Percentiles rank a stretch among this genome's conserved stretches.
Evolutionary conservation across 1,140 invertebrate species (phyloP).

Genomic region (Drosophila sp.): DNA sequence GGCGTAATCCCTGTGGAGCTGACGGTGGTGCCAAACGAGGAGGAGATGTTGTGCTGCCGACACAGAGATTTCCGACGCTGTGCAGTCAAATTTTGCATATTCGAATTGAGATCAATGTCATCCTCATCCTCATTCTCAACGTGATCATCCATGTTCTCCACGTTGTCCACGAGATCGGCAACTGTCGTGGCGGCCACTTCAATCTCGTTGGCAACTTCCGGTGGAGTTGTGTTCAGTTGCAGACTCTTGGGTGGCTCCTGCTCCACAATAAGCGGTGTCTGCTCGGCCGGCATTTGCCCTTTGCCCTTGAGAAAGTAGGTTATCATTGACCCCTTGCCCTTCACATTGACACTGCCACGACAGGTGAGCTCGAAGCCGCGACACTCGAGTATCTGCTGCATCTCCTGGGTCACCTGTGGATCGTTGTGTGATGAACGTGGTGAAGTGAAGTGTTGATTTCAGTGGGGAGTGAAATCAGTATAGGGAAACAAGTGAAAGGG

Average conservation of each 20-base stretch:
- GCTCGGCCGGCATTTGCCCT: slow-evolving; percentile 84
- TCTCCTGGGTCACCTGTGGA: slow-evolving; percentile 92
- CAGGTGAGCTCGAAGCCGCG: slow-evolving; percentile 92
- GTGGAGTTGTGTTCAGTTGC: slow-evolving; percentile 1
- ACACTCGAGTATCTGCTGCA: slow-evolving; percentile 90
- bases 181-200: background rate
- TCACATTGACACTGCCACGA: slow-evolving; percentile 94
- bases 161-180: no score
- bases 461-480: slow-evolving; percentile 5
- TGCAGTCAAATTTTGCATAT: slow-evolving; percentile 80
- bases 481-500: background rate
- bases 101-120: slow-evolving; percentile 81
- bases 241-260: slow-evolving; percentile 1
- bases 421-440: background rate
- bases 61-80: slow-evolving; percentile 81
- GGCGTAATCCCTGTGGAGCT: slow-evolving; percentile 77
- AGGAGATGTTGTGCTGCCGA: slow-evolving; percentile 81
- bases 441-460: slow-evolving; percentile 37
- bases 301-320: slow-evolving; percentile 91
- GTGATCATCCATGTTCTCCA: background rate
- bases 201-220: background rate
- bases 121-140: background rate
- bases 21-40: slow-evolving; percentile 77
- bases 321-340: slow-evolving; percentile 97
- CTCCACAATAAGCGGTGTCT: slow-evolving; percentile 16